Percentiles rank a stretch among this genome's conserved stretches.
These are phyloP conservation scores for Leucoraja erinaceus DNA, from an alignment of 2,113 vertebrate species.

Conservation along the genomic window DNA sequence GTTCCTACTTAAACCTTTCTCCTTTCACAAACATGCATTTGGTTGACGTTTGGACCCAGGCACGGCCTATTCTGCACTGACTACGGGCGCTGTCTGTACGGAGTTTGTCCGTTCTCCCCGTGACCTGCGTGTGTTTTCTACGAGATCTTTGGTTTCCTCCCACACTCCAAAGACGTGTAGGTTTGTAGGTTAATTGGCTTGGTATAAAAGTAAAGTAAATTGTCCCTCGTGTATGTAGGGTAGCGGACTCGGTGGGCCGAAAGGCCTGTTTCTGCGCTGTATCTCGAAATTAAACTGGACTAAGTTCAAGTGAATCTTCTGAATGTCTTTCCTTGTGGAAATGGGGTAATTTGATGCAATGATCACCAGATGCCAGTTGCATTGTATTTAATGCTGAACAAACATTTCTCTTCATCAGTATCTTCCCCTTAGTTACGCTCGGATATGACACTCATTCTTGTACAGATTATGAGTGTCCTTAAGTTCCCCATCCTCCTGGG, in stretches of 20 bases:
- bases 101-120: too few relatives aligned
- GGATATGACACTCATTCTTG: not conserved
- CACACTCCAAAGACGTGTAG: too few relatives aligned
- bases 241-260: too few relatives aligned
- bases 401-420: not conserved
- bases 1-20: too few relatives aligned
- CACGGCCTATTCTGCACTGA: not conserved
- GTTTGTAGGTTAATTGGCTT: too few relatives aligned
- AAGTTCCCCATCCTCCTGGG: not conserved
- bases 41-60: not conserved
- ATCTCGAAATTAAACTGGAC: too few relatives aligned
- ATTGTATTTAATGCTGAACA: not conserved
- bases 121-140: too few relatives aligned
- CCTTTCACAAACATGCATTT: not conserved
- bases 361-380: not conserved
- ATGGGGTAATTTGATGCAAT: not conserved
- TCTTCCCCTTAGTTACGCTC: not conserved
- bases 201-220: too few relatives aligned
- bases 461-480: not conserved
- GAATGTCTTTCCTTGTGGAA: conserved; percentile 1
- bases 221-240: too few relatives aligned
- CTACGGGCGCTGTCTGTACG: too few relatives aligned
- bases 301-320: not conserved
- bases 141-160: too few relatives aligned
- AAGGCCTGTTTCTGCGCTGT: too few relatives aligned